Percentiles rank a stretch among this genome's conserved stretches.
phyloP scores from a whole-genome alignment of 2,113 vertebrate species.

The human region DNA sequence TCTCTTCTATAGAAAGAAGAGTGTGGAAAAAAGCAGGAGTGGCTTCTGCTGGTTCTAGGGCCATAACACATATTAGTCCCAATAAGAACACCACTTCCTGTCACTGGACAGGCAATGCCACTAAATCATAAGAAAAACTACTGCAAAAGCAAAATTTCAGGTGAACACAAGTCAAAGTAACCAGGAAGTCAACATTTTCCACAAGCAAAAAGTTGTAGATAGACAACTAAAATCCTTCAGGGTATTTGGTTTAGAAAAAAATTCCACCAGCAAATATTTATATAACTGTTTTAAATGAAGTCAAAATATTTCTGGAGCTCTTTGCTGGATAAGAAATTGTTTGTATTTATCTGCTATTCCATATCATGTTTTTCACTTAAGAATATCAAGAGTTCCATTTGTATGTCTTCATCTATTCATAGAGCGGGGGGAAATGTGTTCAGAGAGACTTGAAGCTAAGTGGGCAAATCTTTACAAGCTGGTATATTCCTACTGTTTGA shows the following conservation, averaged over 20 bases:
- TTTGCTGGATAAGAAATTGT: slow-evolving; percentile 44
- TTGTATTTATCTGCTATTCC: neutral
- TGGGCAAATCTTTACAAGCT: neutral
- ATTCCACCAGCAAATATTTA: slow-evolving; percentile 18
- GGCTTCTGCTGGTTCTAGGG: neutral
- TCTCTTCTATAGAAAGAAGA: neutral
- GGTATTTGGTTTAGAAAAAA: slow-evolving; percentile 30
- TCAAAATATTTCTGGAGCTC: slow-evolving; percentile 24
- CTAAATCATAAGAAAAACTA: slow-evolving; percentile 10
- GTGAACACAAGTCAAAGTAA: neutral
- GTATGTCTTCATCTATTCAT: neutral
- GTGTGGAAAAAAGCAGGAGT: neutral
- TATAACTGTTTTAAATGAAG: slow-evolving; percentile 49
- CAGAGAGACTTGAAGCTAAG: neutral
- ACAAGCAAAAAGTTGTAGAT: slow-evolving; percentile 10
- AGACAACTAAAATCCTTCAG: slow-evolving; percentile 19
- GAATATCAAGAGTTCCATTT: neutral
- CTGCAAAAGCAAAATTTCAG: neutral
- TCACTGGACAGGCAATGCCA: neutral
- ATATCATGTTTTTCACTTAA: slow-evolving; percentile 30
- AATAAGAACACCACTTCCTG: slow-evolving; percentile 2
- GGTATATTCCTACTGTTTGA: neutral
- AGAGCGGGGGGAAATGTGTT: neutral
- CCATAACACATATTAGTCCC: neutral
- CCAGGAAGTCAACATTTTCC: slow-evolving; percentile 13